phyloP scores from a whole-genome alignment of 2,113 vertebrate genomes.

The Odocoileus hemionus region DNA sequence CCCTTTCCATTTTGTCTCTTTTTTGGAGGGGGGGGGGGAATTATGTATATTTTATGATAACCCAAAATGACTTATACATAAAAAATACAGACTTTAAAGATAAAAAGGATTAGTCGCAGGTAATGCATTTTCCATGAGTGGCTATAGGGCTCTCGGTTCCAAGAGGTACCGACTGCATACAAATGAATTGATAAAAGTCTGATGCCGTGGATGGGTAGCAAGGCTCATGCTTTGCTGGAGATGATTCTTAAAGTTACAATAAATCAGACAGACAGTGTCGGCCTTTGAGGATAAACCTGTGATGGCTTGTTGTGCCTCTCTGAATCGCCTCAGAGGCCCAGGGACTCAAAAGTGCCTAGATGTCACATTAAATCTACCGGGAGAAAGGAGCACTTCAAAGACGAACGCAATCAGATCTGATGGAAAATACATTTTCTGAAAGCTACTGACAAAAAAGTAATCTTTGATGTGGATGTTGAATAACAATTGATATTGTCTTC shows the following conservation, averaged over 20 bases:
- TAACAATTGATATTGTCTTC: conserved; percentile 99
- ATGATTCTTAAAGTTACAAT: conserved; percentile 92
- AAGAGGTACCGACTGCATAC: conserved; percentile 85
- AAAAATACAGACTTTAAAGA: conserved; percentile 92
- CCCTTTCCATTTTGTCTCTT: conserved; percentile 86
- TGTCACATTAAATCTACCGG: conserved; percentile 91
- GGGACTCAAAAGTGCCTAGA: conserved; percentile 90
- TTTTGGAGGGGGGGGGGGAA: conserved; percentile 69
- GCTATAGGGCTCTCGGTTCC: conserved; percentile 87
- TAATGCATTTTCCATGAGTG: conserved; percentile 93
- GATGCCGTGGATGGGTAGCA: conserved; percentile 82
- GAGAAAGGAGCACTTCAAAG: conserved; percentile 91
- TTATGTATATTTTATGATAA: conserved; percentile 92
- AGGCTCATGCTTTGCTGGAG: conserved; percentile 87
- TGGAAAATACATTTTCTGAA: conserved; percentile 94
- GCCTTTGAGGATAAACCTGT: conserved; percentile 92
- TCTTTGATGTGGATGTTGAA: conserved; percentile 97
- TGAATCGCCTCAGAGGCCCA: conserved; percentile 89
- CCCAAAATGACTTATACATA: conserved; percentile 90
- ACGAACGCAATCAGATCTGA: conserved; percentile 90
- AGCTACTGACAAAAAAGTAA: conserved; percentile 93
- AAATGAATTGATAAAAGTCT: conserved; percentile 91
- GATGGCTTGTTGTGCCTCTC: conserved; percentile 90
- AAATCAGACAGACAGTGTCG: conserved; percentile 92
- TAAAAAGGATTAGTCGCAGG: conserved; percentile 92